Conservation (phyloP, 2,888 invertebrate genomes). For the Latrodectus elegans region DNA sequence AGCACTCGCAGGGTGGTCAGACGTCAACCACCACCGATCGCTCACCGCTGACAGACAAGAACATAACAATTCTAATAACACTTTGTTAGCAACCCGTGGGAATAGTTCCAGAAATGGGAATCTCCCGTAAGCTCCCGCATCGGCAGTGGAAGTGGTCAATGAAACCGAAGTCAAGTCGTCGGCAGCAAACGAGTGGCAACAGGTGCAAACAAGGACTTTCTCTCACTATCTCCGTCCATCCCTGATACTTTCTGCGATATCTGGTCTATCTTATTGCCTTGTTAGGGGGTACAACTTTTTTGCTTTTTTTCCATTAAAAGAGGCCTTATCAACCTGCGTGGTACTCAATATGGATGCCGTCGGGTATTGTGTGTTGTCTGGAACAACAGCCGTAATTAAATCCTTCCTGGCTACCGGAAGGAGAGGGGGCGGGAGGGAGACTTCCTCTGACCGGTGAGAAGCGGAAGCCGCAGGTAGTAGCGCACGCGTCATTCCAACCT, state of each 20-base stretch:
- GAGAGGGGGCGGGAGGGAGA: slow-evolving; percentile 25
- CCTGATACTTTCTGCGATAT: slow-evolving; percentile 20
- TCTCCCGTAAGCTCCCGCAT: too few species aligned
- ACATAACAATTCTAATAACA: too few species aligned
- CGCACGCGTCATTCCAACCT: slow-evolving; percentile 49
- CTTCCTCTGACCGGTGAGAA: slow-evolving; percentile 61
- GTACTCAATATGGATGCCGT: not conserved
- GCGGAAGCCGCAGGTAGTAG: slow-evolving; percentile 66
- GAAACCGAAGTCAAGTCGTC: too few species aligned
- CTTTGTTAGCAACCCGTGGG: too few species aligned
- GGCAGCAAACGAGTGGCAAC: too few species aligned
- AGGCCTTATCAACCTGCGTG: not conserved
- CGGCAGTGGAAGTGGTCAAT: too few species aligned
- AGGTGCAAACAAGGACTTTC: too few species aligned
- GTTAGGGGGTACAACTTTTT: not conserved
- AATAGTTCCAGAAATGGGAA: too few species aligned
- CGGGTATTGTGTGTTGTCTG: slow-evolving; percentile 35
- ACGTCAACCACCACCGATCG: too few species aligned
- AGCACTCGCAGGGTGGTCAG: too few species aligned
- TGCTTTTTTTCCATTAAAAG: not conserved
- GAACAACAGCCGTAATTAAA: slow-evolving; percentile 55
- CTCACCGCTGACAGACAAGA: too few species aligned
- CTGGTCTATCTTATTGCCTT: slow-evolving; percentile 47
- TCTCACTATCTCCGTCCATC: too few species aligned
- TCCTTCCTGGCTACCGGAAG: slow-evolving; percentile 55